Evolutionary conservation across 1,140 invertebrate species (phyloP), one percentile per base, ranked within the genome.

Genomic region (Oreohelix idahoensis): DNA sequence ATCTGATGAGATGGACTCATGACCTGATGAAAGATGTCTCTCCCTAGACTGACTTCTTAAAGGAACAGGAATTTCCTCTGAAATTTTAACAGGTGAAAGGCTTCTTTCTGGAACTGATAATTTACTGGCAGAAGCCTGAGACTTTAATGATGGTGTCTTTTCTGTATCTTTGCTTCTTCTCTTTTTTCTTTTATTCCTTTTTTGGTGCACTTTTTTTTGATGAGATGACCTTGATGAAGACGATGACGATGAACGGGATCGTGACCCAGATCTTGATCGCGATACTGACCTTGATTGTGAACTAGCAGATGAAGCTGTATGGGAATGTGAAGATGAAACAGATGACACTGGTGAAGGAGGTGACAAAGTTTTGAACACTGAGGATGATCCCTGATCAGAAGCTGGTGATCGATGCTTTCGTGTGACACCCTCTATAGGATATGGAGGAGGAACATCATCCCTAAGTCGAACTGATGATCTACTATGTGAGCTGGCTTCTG

Each of bases 1-100:
- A 75, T 82, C 80, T 26, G 80, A 82, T 29, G 80, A 82, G 23
- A 82, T 82, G 4, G 80, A 82, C 36, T 82, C 80, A 82, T 82
- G 42, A 36, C 80, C 80, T 32, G 80, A 82, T 35, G 70, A 75
- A 13, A 82, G 66, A 15, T 58, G 36, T 38, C 71, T 29, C 63
- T 82, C 42, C 13, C 45, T 74, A 42, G 38, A 74, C 13, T 39
- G 69, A 29, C 38, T 69, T 26, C 35, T 38, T 15, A 23, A 38
- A 20, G 38, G 20, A 39, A 58, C 10, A 38, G 80, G 51, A n/a
- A 80, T 32, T 23, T 36, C 17, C 45, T 73, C 79, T 53, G 39
- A 29, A 20, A 45, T 17, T 58, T 82, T 82, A 8, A 74, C 13
- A 2, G 80, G 80, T 20, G 80, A 82, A 23, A 75, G 1, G 20